Percentiles rank a stretch among this genome's conserved stretches.
These are phyloP conservation scores for Diplodus puntazzo DNA, from an alignment of 2,797 vertebrate species.

Conservation along the genomic window DNA sequence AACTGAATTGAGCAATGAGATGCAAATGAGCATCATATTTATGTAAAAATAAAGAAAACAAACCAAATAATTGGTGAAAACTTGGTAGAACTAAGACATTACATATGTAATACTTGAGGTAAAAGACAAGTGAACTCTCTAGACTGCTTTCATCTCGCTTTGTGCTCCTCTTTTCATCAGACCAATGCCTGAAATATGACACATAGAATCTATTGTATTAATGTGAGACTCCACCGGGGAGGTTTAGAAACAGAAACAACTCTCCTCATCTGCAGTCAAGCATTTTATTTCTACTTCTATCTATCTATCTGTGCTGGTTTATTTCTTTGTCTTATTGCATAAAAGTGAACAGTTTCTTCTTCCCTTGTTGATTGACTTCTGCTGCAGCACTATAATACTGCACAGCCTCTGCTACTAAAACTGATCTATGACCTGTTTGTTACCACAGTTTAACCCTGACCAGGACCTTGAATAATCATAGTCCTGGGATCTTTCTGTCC, in stretches of 20 bases:
- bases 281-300: constrained; percentile 2
- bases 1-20: constrained; percentile 5
- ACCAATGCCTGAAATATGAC: constrained; percentile 36
- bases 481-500: constrained; percentile 15
- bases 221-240: constrained; percentile 47
- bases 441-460: constrained; percentile 42
- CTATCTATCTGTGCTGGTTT: constrained; percentile 24
- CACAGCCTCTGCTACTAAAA: constrained; percentile 33
- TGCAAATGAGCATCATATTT: not conserved
- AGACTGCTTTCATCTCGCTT: not conserved
- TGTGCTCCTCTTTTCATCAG: constrained; percentile 26
- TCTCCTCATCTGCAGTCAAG: constrained; percentile 28
- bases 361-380: constrained; percentile 60
- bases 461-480: constrained; percentile 4
- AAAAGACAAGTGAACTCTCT: constrained; percentile 43
- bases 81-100: constrained; percentile 8
- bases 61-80: constrained; percentile 20
- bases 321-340: constrained; percentile 24
- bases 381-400: constrained; percentile 27
- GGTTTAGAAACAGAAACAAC: constrained; percentile 28
- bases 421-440: constrained; percentile 21
- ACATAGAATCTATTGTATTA: constrained; percentile 23
- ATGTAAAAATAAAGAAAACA: constrained; percentile 30
- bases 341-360: constrained; percentile 51
- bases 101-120: constrained; percentile 55